Conservation (phyloP, 2,888 invertebrate genomes). For the Andrena haemorrhoa region DNA sequence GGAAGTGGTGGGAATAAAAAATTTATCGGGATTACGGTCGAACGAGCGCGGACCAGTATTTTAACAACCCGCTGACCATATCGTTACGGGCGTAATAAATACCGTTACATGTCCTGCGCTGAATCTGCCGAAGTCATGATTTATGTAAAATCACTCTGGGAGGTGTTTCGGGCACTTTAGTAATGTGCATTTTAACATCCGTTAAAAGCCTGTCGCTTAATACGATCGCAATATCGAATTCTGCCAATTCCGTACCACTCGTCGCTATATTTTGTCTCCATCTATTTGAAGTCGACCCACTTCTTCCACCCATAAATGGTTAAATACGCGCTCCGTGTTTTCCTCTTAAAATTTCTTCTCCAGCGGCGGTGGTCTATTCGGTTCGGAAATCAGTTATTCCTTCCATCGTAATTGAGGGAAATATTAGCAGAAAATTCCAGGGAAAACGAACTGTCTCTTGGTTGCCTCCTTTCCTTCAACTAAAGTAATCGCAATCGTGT, state of each 20-base stretch:
- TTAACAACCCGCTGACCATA: conserved; percentile 1
- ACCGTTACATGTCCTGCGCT: background rate
- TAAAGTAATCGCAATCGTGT: background rate
- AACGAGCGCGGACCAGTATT: background rate
- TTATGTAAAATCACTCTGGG: background rate
- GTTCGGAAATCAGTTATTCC: background rate
- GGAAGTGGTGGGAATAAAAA: background rate
- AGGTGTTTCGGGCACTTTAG: background rate
- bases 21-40: background rate
- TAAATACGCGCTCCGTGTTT: conserved; percentile 44
- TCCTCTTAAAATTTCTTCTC: conserved; percentile 4
- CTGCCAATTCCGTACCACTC: conserved; percentile 16
- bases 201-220: conserved; percentile 6
- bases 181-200: conserved; percentile 29
- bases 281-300: conserved; percentile 50
- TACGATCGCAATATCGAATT: conserved; percentile 1
- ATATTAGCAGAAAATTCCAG: background rate
- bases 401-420: background rate
- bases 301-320: conserved; percentile 53
- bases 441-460: background rate
- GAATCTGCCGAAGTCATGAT: background rate
- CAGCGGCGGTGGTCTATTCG: background rate
- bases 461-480: background rate
- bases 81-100: conserved; percentile 19
- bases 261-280: conserved; percentile 8